Conservation (phyloP, 2,797 vertebrate genomes). For the Champsocephalus gunnari region DNA sequence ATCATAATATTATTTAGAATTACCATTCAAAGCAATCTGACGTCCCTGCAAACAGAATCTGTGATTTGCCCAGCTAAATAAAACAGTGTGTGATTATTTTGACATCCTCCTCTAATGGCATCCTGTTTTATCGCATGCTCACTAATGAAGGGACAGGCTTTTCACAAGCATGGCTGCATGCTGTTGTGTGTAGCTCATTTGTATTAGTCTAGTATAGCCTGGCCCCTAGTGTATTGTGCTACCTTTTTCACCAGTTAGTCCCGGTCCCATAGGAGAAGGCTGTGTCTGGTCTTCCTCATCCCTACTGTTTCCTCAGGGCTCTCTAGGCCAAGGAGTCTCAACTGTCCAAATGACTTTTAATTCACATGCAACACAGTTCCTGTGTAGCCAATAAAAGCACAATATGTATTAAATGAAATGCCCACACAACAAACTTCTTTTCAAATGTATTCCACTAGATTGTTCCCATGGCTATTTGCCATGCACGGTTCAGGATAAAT, state of each 20-base stretch:
- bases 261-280: slow-evolving; percentile 35
- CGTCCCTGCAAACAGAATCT: slow-evolving; percentile 19
- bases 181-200: slow-evolving; percentile 48
- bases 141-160: slow-evolving; percentile 37
- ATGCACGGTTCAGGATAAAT: slow-evolving; percentile 29
- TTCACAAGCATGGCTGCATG: slow-evolving; percentile 26
- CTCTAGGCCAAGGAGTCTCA: slow-evolving; percentile 32
- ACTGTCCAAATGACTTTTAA: slow-evolving; percentile 39
- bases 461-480: slow-evolving; percentile 22
- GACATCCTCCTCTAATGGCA: slow-evolving; percentile 30
- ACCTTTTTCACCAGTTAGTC: slow-evolving; percentile 48
- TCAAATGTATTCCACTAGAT: slow-evolving; percentile 17
- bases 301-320: slow-evolving; percentile 39
- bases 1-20: slow-evolving; percentile 11
- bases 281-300: slow-evolving; percentile 35
- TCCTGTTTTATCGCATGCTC: slow-evolving; percentile 34
- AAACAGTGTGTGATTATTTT: slow-evolving; percentile 29
- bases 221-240: slow-evolving; percentile 38
- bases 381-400: slow-evolving; percentile 1
- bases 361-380: slow-evolving; percentile 11
- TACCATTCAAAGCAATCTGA: slow-evolving; percentile 2
- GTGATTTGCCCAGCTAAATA: neutral
- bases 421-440: neutral
- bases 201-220: slow-evolving; percentile 50
- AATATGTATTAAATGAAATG: neutral